Percentiles rank a stretch among this genome's conserved stretches.
Conservation (phyloP, 2,797 vertebrate genomes). For the Anguilla marmorata region DNA sequence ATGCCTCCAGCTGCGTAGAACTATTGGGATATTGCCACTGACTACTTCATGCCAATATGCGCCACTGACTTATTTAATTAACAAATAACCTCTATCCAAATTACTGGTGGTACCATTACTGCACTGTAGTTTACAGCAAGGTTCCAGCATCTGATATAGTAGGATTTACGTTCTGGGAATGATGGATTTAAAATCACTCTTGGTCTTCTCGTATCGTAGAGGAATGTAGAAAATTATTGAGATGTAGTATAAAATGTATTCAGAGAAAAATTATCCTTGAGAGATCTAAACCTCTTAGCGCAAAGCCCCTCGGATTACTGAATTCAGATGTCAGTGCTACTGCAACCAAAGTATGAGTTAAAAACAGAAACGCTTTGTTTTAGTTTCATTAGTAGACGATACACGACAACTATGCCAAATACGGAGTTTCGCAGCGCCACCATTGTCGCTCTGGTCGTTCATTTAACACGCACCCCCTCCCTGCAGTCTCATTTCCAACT, state of each 20-base stretch:
- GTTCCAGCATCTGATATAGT: not conserved
- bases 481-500: too few relatives aligned
- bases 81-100: not conserved
- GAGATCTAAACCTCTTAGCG: not conserved
- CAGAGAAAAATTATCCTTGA: not conserved
- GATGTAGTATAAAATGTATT: not conserved
- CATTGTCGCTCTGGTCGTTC: too few relatives aligned
- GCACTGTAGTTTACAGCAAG: not conserved
- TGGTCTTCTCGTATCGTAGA: not conserved
- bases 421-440: too few relatives aligned
- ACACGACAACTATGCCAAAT: too few relatives aligned
- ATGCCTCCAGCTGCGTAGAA: not conserved
- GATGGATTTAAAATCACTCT: not conserved
- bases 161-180: not conserved
- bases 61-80: not conserved
- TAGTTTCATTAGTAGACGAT: too few relatives aligned
- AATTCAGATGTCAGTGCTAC: too few relatives aligned
- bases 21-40: not conserved
- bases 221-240: not conserved
- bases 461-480: too few relatives aligned
- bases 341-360: too few relatives aligned
- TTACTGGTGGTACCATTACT: not conserved
- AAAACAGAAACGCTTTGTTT: too few relatives aligned
- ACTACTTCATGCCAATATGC: not conserved
- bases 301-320: not conserved